Base-by-base conservation (phyloP, 2,888 invertebrate species). In the Hedya salicella region DNA sequence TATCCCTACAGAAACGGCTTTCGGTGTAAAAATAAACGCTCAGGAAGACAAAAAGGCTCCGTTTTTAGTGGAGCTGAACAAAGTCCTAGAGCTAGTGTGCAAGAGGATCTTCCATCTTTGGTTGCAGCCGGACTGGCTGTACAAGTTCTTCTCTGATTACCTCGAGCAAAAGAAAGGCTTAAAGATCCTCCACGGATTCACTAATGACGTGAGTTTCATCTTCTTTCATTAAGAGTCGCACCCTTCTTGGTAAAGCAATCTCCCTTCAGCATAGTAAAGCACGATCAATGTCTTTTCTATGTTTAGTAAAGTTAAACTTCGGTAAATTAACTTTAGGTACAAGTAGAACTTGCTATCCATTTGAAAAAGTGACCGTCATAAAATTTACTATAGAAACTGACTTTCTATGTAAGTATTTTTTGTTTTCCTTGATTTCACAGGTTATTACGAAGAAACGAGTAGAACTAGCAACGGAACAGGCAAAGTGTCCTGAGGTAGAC, bases 101-200 rank as follows among this genome's bases (percentile, higher is more conserved):
- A 76, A 86, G 73, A 84, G 92, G 70, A 87, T 91, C 68, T 91
- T 91, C 70, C 88, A 90, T 64, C 66, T 92, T 14, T 92, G 92
- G 92, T 75, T 91, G 61, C 91, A 90, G 56, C 89, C 92, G 0
- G 89, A 91, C n/a, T 93, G 94, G 76, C 75, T 95, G 50, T 96
- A 93, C 82, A 89, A 90, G 69, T 73, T 91, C 0, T 91, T 87
- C 42, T 88, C 89, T 13, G 85, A 89, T 60, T 94, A 93, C 3
- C 85, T 81, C 59, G 87, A 91, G 56, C 94, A 94, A 70, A 79
- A 92, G 32, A 78, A 87, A 39, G 89, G 89, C 71, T 69, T 95
- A 4, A 79, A 89, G 49, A 80, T 91, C n/a, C 83, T 96, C 73
- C 95, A 96, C 71, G 78, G 77, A 3, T 95, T 96, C 73, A 95